These are phyloP conservation scores for Pteropus rufus DNA, from an alignment of 2,797 vertebrate genomes.

Conservation along the genomic window DNA sequence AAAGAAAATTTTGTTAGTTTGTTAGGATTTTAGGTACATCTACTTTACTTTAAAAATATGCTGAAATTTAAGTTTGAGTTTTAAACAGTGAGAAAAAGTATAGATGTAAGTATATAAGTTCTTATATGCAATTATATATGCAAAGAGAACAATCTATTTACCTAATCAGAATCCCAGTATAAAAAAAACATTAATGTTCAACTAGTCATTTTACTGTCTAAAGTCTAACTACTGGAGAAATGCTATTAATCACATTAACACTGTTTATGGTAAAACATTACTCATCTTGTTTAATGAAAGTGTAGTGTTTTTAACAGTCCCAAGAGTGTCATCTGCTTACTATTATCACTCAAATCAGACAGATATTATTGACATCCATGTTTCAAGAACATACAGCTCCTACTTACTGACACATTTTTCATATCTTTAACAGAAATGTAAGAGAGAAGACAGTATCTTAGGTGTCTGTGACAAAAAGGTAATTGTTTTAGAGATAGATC, in stretches of 20 bases:
- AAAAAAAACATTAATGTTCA: slow-evolving; percentile 20
- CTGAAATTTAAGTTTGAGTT: background rate
- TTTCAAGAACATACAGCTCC: background rate
- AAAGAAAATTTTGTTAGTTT: background rate
- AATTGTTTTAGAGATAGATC: background rate
- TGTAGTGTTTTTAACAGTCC: slow-evolving; percentile 13
- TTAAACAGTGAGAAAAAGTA: background rate
- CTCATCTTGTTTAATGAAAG: slow-evolving; percentile 46
- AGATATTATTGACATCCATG: slow-evolving; percentile 44
- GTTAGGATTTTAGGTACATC: background rate
- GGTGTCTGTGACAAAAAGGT: background rate
- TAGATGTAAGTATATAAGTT: background rate
- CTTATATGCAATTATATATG: background rate
- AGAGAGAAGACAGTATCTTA: background rate
- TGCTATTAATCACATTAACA: slow-evolving; percentile 58
- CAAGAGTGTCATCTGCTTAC: background rate
- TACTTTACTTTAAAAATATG: background rate
- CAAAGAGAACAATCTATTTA: background rate
- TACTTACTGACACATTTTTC: slow-evolving; percentile 49
- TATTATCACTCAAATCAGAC: slow-evolving; percentile 40
- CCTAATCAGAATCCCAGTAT: background rate
- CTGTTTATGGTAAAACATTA: slow-evolving; percentile 19
- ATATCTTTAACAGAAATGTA: background rate
- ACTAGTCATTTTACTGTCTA: slow-evolving; percentile 19
- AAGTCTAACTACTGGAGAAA: slow-evolving; percentile 11